Evolutionary conservation across 2,113 vertebrate genomes (phyloP), one percentile per base, ranked within the genome.

Genomic region (Rhea americana): DNA sequence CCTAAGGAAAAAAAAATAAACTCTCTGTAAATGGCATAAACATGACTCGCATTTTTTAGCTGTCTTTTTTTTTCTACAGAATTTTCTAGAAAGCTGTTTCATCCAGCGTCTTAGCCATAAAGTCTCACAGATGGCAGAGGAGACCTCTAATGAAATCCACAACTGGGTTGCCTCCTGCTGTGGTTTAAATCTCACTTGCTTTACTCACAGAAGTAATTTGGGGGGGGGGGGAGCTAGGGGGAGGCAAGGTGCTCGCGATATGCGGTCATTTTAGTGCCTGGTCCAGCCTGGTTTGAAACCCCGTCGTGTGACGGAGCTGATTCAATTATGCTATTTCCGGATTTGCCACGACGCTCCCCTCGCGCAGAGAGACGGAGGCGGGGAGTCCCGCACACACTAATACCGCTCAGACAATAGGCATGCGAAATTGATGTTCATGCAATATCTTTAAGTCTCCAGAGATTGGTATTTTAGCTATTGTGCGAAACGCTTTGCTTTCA

Each of bases 401-500:
- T 79, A 14, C 79, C 61, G 1, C 90, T 91, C 94, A 95, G 92
- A 96, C 94, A 96, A 93, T 89, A 78, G 94, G 87, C 87, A 39
- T 91, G 86, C 0, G 6, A 95, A 95, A 95, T 93, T 86, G 92
- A 95, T 96, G 93, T 90, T 95, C 94, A 92, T 59, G 93, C 95
- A 95, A 92, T 84, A 91, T 95, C 96, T 93, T 48, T 41, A 30
- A 66, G 82, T 83, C 95, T 26, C 93, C 35, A 5, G 89, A 92
- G 94, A 43, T 94, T 68, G 43, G 77, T 89, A 63, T 94, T 94
- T 96, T 93, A 91, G 86, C 89, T 94, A 83, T 92, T 94, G 88
- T 65, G 83, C 0, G n/a, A 45, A 94, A 82, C 1, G 43, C 87
- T 82, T 65, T 1, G 10, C 92, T 94, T 97, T 92, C 91, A 72